Evolutionary conservation across 2,797 vertebrate genomes (phyloP).

Genomic region (Nyctibius grandis): DNA sequence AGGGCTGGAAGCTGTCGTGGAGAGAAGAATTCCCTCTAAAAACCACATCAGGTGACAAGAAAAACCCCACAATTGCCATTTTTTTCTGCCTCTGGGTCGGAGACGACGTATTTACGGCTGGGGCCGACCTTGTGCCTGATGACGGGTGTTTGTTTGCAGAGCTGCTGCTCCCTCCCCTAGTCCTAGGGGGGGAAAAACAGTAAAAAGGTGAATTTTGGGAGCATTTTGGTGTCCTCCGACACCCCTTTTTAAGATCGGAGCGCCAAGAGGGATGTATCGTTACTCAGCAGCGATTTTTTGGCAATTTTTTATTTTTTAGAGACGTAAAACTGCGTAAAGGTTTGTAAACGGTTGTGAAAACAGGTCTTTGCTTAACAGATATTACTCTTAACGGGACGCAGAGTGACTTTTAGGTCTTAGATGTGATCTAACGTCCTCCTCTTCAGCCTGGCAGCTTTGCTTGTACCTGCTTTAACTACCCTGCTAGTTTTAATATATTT

Average conservation of each 20-base stretch:
- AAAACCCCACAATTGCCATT: neutral
- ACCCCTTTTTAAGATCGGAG: too few species aligned
- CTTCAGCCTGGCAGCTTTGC: neutral
- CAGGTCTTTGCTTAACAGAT: neutral
- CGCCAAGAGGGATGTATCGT: accelerated
- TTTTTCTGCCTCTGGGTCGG: neutral
- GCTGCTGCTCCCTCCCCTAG: accelerated
- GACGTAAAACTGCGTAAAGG: accelerated
- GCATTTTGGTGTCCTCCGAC: too few species aligned
- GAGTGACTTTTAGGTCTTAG: neutral
- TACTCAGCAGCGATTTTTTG: accelerated
- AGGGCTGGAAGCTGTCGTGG: neutral
- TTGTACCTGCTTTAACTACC: neutral
- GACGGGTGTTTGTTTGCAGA: neutral
- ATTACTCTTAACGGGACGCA: accelerated
- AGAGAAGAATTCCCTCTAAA: neutral
- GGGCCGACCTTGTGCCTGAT: neutral
- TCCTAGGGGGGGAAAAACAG: too few species aligned
- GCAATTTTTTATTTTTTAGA: neutral
- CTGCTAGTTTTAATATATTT: neutral
- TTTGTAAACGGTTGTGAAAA: neutral
- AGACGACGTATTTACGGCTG: neutral
- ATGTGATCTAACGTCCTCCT: neutral
- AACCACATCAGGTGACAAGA: neutral
- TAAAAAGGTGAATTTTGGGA: neutral